Conservation (phyloP, 2,113 vertebrate species). For the Vidua chalybeata region DNA sequence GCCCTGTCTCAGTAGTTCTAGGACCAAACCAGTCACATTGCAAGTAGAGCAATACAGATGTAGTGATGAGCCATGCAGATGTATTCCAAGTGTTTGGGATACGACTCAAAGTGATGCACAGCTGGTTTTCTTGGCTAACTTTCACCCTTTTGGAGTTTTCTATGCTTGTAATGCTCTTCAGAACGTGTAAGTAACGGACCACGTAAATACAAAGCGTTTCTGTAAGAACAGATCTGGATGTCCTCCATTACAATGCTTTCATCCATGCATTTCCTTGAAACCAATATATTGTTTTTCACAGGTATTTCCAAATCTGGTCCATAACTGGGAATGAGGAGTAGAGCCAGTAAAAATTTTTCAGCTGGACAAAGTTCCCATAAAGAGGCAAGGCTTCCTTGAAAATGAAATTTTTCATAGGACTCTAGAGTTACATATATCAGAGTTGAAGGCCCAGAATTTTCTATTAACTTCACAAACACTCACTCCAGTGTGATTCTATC, state of each 20-base stretch:
- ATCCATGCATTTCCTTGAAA: conserved; percentile 33
- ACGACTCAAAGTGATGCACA: neutral
- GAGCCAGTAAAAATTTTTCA: conserved; percentile 56
- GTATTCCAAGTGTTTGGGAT: neutral
- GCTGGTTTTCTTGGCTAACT: conserved; percentile 37
- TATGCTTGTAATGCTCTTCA: neutral
- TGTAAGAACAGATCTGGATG: conserved; percentile 10
- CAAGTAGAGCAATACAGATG: neutral
- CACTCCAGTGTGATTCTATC: neutral
- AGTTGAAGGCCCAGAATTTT: conserved; percentile 34
- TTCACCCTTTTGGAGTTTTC: neutral
- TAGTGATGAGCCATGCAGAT: neutral
- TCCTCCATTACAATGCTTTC: conserved; percentile 27
- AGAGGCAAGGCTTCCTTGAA: conserved; percentile 51
- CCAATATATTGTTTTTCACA: conserved; percentile 19
- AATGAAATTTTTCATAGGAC: conserved; percentile 63
- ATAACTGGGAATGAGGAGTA: neutral
- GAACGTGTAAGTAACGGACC: neutral
- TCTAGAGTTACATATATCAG: conserved; percentile 53
- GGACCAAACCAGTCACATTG: neutral
- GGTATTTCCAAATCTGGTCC: conserved; percentile 37
- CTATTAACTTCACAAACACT: conserved; percentile 47
- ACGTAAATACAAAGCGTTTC: neutral
- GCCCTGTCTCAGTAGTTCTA: neutral
- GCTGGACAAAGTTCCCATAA: conserved; percentile 55